Evolutionary conservation across 2,888 invertebrate species (phyloP).

Genomic region (Dioctria rufipes): DNA sequence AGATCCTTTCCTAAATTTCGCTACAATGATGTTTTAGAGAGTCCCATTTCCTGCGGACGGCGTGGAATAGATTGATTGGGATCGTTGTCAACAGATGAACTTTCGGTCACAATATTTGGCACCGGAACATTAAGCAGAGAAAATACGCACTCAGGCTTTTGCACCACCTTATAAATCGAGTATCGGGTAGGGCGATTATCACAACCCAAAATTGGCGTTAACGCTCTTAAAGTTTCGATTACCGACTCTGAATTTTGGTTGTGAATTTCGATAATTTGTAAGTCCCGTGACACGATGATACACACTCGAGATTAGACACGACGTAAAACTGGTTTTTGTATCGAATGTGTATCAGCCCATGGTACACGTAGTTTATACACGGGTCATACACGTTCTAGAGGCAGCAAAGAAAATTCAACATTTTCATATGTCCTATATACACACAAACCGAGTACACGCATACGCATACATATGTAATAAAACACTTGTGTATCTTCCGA

Average conservation of each 20-base stretch:
- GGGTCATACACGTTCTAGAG: too few relatives aligned
- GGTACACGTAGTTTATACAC: too few relatives aligned
- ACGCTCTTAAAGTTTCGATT: constrained; percentile 17
- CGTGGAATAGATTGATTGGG: constrained; percentile 55
- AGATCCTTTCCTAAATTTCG: constrained; percentile 15
- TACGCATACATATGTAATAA: too few relatives aligned
- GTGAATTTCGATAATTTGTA: constrained; percentile 26
- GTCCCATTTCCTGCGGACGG: constrained; percentile 48
- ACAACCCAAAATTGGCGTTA: constrained; percentile 1
- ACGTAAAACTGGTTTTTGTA: too few relatives aligned
- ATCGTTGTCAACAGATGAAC: constrained; percentile 50
- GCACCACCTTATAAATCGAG: constrained; percentile 43
- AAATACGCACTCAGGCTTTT: too few relatives aligned
- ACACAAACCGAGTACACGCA: too few relatives aligned
- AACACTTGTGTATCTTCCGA: too few relatives aligned
- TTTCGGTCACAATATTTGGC: constrained; percentile 55
- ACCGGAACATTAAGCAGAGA: constrained; percentile 32
- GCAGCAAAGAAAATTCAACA: too few relatives aligned
- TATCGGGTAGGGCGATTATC: constrained; percentile 40
- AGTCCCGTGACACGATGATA: too few relatives aligned
- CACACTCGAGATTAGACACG: too few relatives aligned
- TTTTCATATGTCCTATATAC: too few relatives aligned
- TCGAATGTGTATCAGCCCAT: too few relatives aligned
- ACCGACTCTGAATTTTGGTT: constrained; percentile 34
- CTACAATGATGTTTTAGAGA: constrained; percentile 29